Evolutionary conservation across 2,113 vertebrate genomes (phyloP).

Genomic region (Vulpes ferrilata): DNA sequence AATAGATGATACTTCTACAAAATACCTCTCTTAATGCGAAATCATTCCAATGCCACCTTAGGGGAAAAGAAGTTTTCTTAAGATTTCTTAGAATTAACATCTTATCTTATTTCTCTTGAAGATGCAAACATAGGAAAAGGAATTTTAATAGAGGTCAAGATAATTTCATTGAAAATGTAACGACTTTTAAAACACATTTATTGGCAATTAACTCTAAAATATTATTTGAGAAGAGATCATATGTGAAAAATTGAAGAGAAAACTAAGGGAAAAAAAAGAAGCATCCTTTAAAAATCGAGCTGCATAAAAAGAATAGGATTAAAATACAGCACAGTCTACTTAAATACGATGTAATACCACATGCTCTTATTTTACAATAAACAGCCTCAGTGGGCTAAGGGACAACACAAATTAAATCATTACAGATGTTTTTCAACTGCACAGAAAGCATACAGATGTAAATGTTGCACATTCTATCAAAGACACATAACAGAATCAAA

Average conservation of each 20-base stretch:
- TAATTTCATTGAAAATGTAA: constrained; percentile 47
- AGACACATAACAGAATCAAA: constrained; percentile 49
- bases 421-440: constrained; percentile 27
- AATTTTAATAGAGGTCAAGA: constrained; percentile 44
- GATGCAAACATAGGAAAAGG: constrained; percentile 10
- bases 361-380: constrained; percentile 2
- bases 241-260: constrained; percentile 61
- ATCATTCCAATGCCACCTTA: background rate
- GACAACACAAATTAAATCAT: constrained; percentile 15
- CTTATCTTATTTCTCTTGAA: constrained; percentile 56
- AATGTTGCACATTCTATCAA: constrained; percentile 37
- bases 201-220: constrained; percentile 27
- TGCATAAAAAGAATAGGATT: background rate
- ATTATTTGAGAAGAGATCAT: constrained; percentile 5
- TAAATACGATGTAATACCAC: constrained; percentile 35
- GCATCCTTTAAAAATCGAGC: constrained; percentile 22
- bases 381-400: background rate
- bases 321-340: constrained; percentile 8
- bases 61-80: background rate
- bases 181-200: background rate
- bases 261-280: background rate
- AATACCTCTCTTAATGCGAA: background rate
- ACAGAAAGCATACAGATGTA: constrained; percentile 49
- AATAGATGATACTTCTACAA: background rate
- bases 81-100: constrained; percentile 47